Evolutionary conservation across 1,140 invertebrate species (phyloP).

Genomic region (Pectinophora gossypiella): DNA sequence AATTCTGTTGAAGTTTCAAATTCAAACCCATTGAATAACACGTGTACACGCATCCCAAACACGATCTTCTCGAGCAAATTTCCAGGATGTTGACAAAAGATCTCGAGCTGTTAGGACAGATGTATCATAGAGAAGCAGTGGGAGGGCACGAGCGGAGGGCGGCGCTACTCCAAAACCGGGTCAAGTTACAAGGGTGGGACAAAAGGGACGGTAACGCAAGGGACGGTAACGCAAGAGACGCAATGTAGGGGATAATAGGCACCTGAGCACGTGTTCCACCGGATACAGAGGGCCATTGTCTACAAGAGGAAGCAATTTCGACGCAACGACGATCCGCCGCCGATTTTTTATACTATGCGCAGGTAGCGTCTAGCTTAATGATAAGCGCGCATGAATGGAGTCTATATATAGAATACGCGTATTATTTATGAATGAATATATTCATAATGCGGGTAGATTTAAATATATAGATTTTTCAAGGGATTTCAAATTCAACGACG

Average conservation of each 20-base stretch:
- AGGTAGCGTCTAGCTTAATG: not conserved
- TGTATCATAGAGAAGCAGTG: constrained; percentile 28
- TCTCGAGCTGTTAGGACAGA: constrained; percentile 31
- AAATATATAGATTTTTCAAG: no score
- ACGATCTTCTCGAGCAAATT: not conserved
- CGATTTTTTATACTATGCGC: constrained; percentile 41
- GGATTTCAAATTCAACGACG: no score
- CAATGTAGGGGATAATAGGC: constrained; percentile 56
- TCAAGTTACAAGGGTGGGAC: constrained; percentile 66
- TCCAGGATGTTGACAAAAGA: constrained; percentile 46
- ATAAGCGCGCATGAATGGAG: not conserved
- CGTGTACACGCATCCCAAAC: no score
- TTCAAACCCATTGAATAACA: no score
- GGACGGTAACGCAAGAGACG: constrained; percentile 24
- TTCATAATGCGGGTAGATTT: no score
- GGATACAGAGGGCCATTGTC: constrained; percentile 66
- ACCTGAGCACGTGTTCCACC: constrained; percentile 72
- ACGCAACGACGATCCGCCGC: constrained; percentile 51
- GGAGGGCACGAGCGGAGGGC: constrained; percentile 59
- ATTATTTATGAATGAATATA: no score
- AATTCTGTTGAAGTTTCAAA: no score
- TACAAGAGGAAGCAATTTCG: constrained; percentile 63
- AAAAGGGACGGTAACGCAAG: constrained; percentile 28
- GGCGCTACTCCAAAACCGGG: constrained; percentile 47
- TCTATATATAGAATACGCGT: no score